Evolutionary conservation across 2,888 invertebrate genomes (phyloP).

Genomic region (Philonicus albiceps): DNA sequence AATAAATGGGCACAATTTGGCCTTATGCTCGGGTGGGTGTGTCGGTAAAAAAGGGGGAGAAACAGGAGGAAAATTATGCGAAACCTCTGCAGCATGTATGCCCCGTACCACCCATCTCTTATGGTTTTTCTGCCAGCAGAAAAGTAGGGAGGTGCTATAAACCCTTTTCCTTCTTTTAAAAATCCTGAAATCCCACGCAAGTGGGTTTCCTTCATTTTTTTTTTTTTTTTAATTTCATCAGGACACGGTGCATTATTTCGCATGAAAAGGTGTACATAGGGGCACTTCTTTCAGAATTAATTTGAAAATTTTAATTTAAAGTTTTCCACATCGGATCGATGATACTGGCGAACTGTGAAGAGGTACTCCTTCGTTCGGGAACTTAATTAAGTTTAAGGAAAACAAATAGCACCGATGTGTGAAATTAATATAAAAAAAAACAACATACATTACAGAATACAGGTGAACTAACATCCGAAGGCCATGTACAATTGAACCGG

Average conservation of each 20-base stretch:
- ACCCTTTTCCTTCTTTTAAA: background rate
- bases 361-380: background rate
- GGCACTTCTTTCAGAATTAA: background rate
- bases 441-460: background rate
- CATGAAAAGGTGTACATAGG: background rate
- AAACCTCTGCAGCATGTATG: background rate
- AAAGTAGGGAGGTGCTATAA: background rate
- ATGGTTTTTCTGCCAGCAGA: background rate
- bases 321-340: background rate
- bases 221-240: background rate
- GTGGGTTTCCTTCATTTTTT: background rate
- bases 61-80: background rate
- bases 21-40: background rate
- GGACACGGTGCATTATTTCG: background rate
- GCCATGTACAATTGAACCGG: background rate
- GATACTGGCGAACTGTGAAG: background rate
- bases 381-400: background rate
- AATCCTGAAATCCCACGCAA: background rate
- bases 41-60: background rate
- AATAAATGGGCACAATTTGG: constrained; percentile 2
- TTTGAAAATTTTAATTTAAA: background rate
- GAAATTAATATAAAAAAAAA: background rate
- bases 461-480: background rate
- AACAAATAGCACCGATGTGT: background rate
- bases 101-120: background rate